These are phyloP conservation scores for Rhaphigaster nebulosa DNA, from an alignment of 2,888 invertebrate genomes.

Conservation along the genomic window DNA sequence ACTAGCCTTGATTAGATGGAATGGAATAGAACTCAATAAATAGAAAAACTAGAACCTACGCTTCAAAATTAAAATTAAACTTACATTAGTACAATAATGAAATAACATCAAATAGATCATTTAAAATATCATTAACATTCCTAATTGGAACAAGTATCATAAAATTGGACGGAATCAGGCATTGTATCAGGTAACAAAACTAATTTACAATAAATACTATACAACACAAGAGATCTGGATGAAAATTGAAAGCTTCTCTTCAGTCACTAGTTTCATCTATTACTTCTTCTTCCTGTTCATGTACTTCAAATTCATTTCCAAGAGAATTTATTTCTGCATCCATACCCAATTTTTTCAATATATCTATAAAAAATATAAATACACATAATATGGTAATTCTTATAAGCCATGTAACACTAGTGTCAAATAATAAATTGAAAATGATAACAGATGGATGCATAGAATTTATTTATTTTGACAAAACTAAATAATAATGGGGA, in stretches of 20 bases:
- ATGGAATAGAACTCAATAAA: neutral
- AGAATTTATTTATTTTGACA: too few relatives aligned
- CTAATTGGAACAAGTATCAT: neutral
- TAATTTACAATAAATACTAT: constrained; percentile 29
- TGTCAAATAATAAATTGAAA: neutral
- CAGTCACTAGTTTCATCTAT: constrained; percentile 61
- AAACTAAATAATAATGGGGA: too few relatives aligned
- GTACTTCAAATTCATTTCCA: constrained; percentile 53
- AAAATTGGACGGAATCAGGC: neutral
- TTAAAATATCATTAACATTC: neutral
- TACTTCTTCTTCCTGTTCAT: constrained; percentile 60
- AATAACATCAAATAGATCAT: neutral
- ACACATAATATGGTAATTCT: neutral
- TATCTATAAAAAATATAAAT: constrained; percentile 61
- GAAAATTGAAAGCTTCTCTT: constrained; percentile 26
- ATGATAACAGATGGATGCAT: too few relatives aligned
- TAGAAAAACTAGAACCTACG: neutral
- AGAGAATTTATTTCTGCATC: constrained; percentile 57
- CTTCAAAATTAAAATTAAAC: neutral
- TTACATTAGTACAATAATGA: neutral
- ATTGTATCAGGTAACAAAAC: neutral
- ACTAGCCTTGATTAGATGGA: neutral
- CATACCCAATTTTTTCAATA: constrained; percentile 63
- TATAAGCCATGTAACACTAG: neutral
- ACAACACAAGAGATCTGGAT: constrained; percentile 32